Evolutionary conservation across 2,888 invertebrate genomes (phyloP), one percentile per base, ranked within the genome.

Genomic region (Zygaena filipendulae): DNA sequence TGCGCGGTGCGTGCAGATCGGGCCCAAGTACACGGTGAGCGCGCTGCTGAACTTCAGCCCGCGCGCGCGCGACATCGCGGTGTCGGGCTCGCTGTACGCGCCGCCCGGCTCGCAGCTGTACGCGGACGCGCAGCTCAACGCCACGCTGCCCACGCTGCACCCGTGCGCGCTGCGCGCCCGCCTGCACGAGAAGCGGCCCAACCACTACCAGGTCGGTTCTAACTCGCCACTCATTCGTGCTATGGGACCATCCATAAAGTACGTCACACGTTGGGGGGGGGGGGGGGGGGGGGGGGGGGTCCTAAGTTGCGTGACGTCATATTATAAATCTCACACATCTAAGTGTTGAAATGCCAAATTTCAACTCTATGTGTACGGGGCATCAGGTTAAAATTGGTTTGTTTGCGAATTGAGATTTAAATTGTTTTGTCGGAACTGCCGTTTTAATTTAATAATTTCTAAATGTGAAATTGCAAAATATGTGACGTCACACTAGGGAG

Each of bases 91-190:
- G 29, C 80, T 52, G 59, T 88, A 53, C 82, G 81, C 85, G 42
- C 91, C 92, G 0, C 82, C 86, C 0, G 85, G 87, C 1, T 81
- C 82, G 0, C 74, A 88, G 23, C 80, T 90, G 41, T 84, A 83
- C 11, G 59, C 90, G 23, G 90, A 91, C 53, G 84, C 85, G 0
- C 85, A 86, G 36, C 64, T 89, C 8, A 91, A 91, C 54, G 69
- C 91, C 27, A 88, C 90, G 0, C 75, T 92, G 23, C 91, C 92
- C 0, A 85, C 87, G 0, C 82, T 90, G 38, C 85, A 86, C 30
- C 89, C 92, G 0, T 86, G 90, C 68, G 68, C 84, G 1, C 59
- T 87, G 2, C 81, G 84, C 26, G 67, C 85, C 0, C 86, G 86
- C 41, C 67, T 92, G 5, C 83, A 82, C 16, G 92, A 91, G 52